Base-by-base conservation (phyloP, 2,888 invertebrate species). In the Hypselothyrea guttata region DNA sequence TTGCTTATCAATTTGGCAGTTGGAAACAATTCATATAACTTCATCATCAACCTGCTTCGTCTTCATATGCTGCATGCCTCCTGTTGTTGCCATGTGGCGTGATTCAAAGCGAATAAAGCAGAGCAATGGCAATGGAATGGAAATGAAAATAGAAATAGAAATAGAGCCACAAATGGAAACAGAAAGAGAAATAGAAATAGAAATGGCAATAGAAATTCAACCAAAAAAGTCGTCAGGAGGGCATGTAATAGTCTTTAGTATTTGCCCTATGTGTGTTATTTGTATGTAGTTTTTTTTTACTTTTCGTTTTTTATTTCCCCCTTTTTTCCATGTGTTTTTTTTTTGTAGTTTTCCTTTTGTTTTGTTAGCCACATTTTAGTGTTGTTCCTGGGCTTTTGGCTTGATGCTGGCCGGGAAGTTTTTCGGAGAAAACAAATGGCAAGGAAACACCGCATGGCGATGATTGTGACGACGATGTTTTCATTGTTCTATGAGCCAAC, bases 391-490 rank as follows among this genome's bases (percentile, higher is more conserved):
- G 45, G 13, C 7, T 15, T 18, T 53, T 70, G 53, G 67, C 52
- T 72, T 72, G 53, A 67, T 68, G 63, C 59, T 51, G 49, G 54
- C 27, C 40, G 46, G 46, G 52, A 47, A 64, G 76, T 53, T 73
- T 73, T 60, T 46, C 69, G 55, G 51, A 64, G n/a, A n/a, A n/a
- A 77, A 84, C 77, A 84, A 77, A 77, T 77, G 84, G 74, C 74
- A 71, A 84, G 77, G 70, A 76, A 76, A 78, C 84, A 76, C 84
- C 84, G 84, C 77, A 84, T 84, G 77, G 77, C 77, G 84, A 84
- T 81, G 84, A 78, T 84, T 78, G 84, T 84, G 82, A 84, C 84
- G 77, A 78, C 77, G 71, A 81, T 78, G 84, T 77, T 84, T 77
- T 78, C 82, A 84, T 78, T 78, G 82, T 84, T 84, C 77, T 81